Evolutionary conservation across 2,113 vertebrate genomes (phyloP), one percentile per base, ranked within the genome.

Genomic region (Apodemus speciosus): DNA sequence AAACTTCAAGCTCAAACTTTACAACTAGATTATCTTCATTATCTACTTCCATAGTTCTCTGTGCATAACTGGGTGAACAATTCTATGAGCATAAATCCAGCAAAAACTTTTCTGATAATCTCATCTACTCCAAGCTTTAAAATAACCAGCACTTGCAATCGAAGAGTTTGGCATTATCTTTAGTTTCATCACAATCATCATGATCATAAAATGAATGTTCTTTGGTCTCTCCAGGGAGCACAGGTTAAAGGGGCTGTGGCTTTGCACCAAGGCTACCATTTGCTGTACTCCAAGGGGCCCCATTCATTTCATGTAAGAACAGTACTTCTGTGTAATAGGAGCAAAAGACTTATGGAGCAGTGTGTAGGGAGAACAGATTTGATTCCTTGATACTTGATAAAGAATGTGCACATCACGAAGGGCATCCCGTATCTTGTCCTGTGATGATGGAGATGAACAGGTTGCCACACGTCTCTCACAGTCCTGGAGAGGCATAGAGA

Each of bases 1-100:
- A 95, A 90, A 83, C 92, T 69, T 13, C 56, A 51, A 89, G 73
- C n/a, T 89, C 23, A 72, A 53, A 30, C 53, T 62, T 69, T 79
- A 66, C 58, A 81, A 43, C 30, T 64, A 85, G 23, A 81, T 73
- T 94, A 81, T 6, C 13, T 90, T 75, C 80, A 90, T 18, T 71
- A 80, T 75, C 88, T 89, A 69, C 43, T 73, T 69, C 14, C 30
- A 27, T 90, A 72, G 68, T 85, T 62, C 95, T 88, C 27, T 76
- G 9, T 75, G 25, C 10, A 40, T 66, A 89, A 43, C 90, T 77
- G 4, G 4, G 38, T 87, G 1, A 40, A 0, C 16, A 49, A 69
- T 2, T 88, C 90, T 90, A 32, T 73, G 32, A 40, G 11, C 27
- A 72, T 38, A 92, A 92, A 3, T 73, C 11, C 35, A 76, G 73